phyloP scores from a whole-genome alignment of 2,113 vertebrate genomes.

The Indri indri region DNA sequence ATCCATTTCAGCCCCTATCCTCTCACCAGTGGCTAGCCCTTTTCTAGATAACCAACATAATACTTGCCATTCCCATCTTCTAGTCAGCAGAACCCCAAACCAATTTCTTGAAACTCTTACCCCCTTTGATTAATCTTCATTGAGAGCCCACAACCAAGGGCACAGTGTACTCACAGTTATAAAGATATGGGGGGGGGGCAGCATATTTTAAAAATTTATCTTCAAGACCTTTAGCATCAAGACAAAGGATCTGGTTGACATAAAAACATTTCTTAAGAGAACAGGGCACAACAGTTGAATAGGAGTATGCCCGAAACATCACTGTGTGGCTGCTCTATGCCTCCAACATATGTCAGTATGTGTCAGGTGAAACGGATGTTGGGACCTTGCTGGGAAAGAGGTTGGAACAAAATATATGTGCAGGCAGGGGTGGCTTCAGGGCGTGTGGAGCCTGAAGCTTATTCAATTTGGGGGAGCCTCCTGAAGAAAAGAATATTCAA shows the following conservation, averaged over 20 bases:
- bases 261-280: conserved; percentile 11
- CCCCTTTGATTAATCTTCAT: not conserved
- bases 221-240: not conserved
- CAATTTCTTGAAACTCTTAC: not conserved
- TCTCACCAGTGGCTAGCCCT: not conserved
- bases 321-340: not conserved
- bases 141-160: not conserved
- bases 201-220: not conserved
- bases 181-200: not conserved
- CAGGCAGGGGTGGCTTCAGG: not conserved
- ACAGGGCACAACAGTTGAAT: not conserved
- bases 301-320: not conserved
- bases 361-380: not conserved
- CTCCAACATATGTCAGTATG: not conserved
- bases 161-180: not conserved
- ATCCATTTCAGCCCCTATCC: not conserved
- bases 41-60: not conserved
- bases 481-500: not conserved
- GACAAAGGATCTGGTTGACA: not conserved
- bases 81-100: not conserved
- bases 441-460: not conserved
- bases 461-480: not conserved
- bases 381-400: not conserved
- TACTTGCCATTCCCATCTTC: not conserved
- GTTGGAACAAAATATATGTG: not conserved